Evolutionary conservation across 1,140 invertebrate genomes (phyloP), one percentile per base, ranked within the genome.

Genomic region (Artemia franciscana): DNA sequence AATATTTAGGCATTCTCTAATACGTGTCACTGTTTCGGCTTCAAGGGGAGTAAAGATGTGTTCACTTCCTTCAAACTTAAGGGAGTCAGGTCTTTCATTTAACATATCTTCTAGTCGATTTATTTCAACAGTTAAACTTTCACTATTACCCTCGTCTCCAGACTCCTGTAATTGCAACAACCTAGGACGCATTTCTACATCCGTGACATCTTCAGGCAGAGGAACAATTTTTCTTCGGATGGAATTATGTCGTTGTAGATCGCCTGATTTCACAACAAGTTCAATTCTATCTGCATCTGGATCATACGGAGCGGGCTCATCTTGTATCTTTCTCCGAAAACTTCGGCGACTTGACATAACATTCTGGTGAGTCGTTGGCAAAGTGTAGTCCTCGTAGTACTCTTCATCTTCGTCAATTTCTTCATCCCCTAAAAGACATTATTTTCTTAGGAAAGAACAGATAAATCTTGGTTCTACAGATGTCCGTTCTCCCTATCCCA

Each of bases 361-460:
- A 61, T 68, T 68, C 62, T 73, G 70, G 66, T 73, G 70, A 7
- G 70, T 71, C 23, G 69, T 63, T 2, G 71, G 71, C 12, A 71
- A 65, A 61, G 67, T 69, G 63, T 69, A 73, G 30, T 73, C 71
- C 64, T 72, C 71, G 51, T 70, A 72, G 60, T 71, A 72, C 59
- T 74, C 72, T 26, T 72, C 71, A 27, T 67, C 58, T 15, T 62
- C 67, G 61, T 63, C 39, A 23, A 23, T 51, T 18, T 15, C 39
- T 21, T 59, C 61, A 15, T 26, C 26, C 18, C 60, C 60, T n/a
- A 18, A 12, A 60, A 60, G n/a, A n/a, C n/a, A n/a, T n/a, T n/a
- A n/a, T n/a, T n/a, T n/a, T n/a, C n/a, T n/a, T n/a, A n/a, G n/a
- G n/a, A n/a, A n/a, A n/a, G n/a, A n/a, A n/a, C n/a, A n/a, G n/a